These are phyloP conservation scores for Arothron firmamentum DNA, from an alignment of 2,113 vertebrate species.

Conservation along the genomic window DNA sequence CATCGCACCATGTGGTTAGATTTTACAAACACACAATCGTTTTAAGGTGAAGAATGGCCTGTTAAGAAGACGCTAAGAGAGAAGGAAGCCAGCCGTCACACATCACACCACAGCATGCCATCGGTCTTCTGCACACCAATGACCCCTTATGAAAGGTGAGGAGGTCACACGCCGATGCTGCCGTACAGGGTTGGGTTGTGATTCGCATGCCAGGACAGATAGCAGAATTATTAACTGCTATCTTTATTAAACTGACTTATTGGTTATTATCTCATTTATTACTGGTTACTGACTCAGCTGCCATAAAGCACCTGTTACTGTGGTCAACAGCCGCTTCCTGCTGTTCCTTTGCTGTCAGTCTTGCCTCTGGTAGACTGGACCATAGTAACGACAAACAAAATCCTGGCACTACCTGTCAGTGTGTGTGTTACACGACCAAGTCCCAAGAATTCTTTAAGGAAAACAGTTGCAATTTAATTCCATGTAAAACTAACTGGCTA, in stretches of 20 bases:
- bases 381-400: too few relatives aligned
- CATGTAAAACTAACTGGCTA: too few relatives aligned
- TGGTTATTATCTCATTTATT: too few relatives aligned
- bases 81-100: conserved; percentile 18
- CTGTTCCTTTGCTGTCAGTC: conserved; percentile 7
- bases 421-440: too few relatives aligned
- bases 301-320: conserved; percentile 33
- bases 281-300: conserved; percentile 26
- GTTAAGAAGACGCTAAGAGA: neutral
- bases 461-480: too few relatives aligned
- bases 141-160: neutral
- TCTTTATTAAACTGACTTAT: too few relatives aligned
- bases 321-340: conserved; percentile 6
- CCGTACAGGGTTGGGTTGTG: conserved; percentile 4
- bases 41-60: neutral
- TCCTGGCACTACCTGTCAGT: too few relatives aligned
- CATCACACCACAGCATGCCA: conserved; percentile 23
- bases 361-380: neutral
- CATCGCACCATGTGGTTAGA: neutral
- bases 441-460: too few relatives aligned
- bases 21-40: neutral
- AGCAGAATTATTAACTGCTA: too few relatives aligned
- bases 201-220: neutral
- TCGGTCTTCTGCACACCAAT: neutral
- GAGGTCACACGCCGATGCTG: conserved; percentile 6